These are phyloP conservation scores for Anguilla japonica DNA, from an alignment of 2,113 vertebrate species.

Conservation along the genomic window DNA sequence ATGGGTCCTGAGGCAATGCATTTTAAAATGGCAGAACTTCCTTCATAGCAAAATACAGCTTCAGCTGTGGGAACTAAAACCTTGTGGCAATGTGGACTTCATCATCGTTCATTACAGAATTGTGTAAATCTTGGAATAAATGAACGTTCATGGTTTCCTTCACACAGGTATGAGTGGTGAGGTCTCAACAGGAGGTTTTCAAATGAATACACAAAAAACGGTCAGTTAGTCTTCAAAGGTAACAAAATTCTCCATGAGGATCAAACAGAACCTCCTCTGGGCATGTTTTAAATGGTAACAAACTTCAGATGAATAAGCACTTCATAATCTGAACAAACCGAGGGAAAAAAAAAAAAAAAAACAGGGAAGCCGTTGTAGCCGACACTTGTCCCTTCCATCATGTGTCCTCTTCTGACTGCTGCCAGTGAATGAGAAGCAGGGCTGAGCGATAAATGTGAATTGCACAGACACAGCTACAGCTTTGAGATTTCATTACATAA, in stretches of 20 bases:
- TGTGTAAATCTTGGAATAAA: not conserved
- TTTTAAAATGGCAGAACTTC: not conserved
- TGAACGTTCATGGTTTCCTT: not conserved
- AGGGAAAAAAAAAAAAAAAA: not conserved
- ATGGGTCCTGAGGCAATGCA: not conserved
- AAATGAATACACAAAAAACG: not conserved
- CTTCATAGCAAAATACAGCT: not conserved
- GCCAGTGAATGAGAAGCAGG: not conserved
- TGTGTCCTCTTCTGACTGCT: not conserved
- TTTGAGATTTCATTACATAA: conserved; percentile 50
- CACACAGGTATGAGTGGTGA: not conserved
- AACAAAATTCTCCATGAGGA: not conserved
- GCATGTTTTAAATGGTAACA: not conserved
- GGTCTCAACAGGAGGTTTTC: not conserved
- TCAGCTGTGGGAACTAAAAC: not conserved
- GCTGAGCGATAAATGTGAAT: not conserved
- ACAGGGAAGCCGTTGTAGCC: not conserved
- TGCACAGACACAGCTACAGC: conserved; percentile 13
- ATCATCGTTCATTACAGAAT: not conserved
- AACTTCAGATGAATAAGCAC: not conserved
- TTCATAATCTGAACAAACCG: not conserved
- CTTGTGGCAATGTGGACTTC: not conserved
- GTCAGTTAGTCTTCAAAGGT: not conserved
- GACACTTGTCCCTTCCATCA: not conserved
- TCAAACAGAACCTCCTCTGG: not conserved